phyloP scores from a whole-genome alignment of 1,140 invertebrate genomes.

The Lasaia peninsularis region DNA sequence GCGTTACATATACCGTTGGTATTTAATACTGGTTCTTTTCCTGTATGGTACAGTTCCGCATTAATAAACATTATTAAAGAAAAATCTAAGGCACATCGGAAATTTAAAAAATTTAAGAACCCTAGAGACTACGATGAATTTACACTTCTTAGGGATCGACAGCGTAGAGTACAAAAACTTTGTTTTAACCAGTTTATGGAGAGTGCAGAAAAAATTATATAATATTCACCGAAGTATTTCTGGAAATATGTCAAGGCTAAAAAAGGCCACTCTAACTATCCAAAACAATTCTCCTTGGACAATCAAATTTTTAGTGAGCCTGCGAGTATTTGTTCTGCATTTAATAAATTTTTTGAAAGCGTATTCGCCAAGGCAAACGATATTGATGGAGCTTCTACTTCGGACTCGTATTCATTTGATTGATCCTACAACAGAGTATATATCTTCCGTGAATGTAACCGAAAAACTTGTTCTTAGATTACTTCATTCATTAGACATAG shows the following conservation, averaged over 20 bases:
- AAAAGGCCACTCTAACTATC: not conserved
- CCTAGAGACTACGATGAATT: not conserved
- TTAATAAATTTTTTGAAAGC: no score
- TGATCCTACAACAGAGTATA: no score
- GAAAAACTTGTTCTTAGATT: not conserved
- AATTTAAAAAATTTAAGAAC: not conserved
- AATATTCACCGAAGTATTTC: not conserved
- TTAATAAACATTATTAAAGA: not conserved
- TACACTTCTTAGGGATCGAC: not conserved
- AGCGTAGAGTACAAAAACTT: not conserved
- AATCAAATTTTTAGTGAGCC: no score
- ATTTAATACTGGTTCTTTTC: not conserved
- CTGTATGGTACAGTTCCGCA: not conserved
- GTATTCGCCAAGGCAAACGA: no score
- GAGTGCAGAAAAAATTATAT: not conserved
- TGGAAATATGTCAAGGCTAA: not conserved
- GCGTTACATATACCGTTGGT: not conserved
- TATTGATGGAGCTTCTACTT: no score
- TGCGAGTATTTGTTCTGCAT: no score
- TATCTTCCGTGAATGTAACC: no score
- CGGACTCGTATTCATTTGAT: no score
- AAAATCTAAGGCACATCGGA: not conserved
- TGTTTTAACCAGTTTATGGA: not conserved
- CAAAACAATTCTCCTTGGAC: not conserved
- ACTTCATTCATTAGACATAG: slow-evolving; percentile 9